Base-by-base conservation (phyloP, 2,797 vertebrate species). In the Gobio occitaniae region DNA sequence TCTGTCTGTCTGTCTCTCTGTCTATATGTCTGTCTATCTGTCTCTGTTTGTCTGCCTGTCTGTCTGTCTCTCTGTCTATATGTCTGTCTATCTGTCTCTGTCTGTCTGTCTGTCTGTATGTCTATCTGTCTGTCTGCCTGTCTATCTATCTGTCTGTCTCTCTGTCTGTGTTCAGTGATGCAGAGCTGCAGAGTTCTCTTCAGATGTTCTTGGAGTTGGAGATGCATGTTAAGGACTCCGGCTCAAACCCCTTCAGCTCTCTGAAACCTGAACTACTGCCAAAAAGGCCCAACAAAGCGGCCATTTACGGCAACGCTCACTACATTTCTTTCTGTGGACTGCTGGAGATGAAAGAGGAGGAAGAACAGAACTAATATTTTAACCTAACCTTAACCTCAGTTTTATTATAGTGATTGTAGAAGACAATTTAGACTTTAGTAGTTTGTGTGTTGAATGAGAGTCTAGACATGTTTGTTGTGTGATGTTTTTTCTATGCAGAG, bases 171-270 rank as follows among this genome's bases (percentile, higher is more conserved):
- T 56, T 21, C 94, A 99, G 98, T 1, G 95, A 97, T 86, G 93
- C 95, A 65, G 97, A 98, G 92, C 94, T 98, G 93, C 95, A 96
- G 83, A 95, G 96, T 87, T 97, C 97, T 15, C 93, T 99, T 89
- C 96, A 97, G 93, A 96, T 98, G 91, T 94, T 99, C 75, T 63
- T 91, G 89, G 95, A 99, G 93, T 85, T 99, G 68, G 97, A 98
- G 91, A 93, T 84, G 10, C 90, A 94, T 86, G 74, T 99, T 87
- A 92, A 94, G 84, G 92, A 94, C 65, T 96, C 92, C 0, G 96
- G 96, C 5, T 88, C 91, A 21, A 97, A 97, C 85, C 97, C 97
- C 8, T 99, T 99, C 0, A 82, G 92, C 0, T 98, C 98, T 0
- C 94, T 95, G 84, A 97, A 97, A 87, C 96, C 96, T 0, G 97